Conservation (phyloP, 2,888 invertebrate genomes). For the Colostygia pectinataria region DNA sequence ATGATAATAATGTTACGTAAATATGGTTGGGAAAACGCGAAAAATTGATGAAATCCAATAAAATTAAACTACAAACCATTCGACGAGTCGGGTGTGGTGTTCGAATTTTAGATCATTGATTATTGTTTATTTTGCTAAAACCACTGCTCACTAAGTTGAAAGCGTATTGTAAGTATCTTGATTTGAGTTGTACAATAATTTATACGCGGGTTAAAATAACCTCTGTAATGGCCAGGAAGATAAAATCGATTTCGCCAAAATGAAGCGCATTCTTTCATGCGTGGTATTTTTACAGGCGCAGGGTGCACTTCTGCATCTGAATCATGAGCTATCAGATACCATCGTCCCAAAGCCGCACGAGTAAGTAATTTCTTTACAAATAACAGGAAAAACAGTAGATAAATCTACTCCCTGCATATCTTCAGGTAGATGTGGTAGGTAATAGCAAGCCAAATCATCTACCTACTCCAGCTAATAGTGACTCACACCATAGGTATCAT, state of each 20-base stretch:
- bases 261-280: slow-evolving; percentile 35
- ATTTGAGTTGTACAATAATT: not conserved
- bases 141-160: not conserved
- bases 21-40: not conserved
- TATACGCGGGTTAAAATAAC: not conserved
- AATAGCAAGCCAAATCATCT: no score
- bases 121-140: slow-evolving; percentile 71
- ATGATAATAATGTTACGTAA: not conserved
- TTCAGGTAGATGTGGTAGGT: no score
- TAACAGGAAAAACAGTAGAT: no score
- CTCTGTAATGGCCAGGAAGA: not conserved
- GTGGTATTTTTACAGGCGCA: slow-evolving; percentile 80
- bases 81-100: slow-evolving; percentile 65
- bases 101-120: slow-evolving; percentile 74
- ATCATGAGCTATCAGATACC: slow-evolving; percentile 95
- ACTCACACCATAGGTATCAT: slow-evolving; percentile 49
- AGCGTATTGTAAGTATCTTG: not conserved
- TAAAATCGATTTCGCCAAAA: slow-evolving; percentile 54
- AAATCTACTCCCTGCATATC: no score
- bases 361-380: slow-evolving; percentile 81
- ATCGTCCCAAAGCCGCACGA: slow-evolving; percentile 90
- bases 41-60: slow-evolving; percentile 8
- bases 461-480: slow-evolving; percentile 34
- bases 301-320: slow-evolving; percentile 84
- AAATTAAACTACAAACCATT: slow-evolving; percentile 37